phyloP scores from a whole-genome alignment of 2,113 vertebrate genomes.

The Oceanites oceanicus region DNA sequence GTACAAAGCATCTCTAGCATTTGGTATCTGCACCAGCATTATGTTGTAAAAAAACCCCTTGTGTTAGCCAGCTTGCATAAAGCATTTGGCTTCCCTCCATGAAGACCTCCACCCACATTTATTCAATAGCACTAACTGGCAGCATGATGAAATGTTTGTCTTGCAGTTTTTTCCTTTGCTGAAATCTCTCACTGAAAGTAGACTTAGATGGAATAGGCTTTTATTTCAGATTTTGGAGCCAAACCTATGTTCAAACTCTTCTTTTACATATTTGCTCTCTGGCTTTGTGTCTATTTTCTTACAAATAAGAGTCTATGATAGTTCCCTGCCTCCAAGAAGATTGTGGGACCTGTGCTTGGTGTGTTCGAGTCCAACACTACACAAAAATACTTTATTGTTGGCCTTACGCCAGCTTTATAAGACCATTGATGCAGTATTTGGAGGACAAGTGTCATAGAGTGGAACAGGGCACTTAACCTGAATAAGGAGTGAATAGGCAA shows the following conservation, averaged over 20 bases:
- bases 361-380: not conserved
- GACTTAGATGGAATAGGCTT: not conserved
- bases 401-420: not conserved
- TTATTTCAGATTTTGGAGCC: not conserved
- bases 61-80: slow-evolving; percentile 18
- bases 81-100: slow-evolving; percentile 30
- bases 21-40: not conserved
- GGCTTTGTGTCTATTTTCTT: not conserved
- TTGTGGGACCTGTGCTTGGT: not conserved
- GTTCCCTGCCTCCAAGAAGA: not conserved
- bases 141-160: not conserved
- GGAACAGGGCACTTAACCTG: not conserved
- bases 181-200: not conserved
- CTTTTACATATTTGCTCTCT: not conserved
- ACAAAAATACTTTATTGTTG: not conserved
- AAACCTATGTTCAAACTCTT: not conserved
- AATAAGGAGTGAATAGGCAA: not conserved
- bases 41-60: not conserved
- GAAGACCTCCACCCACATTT: slow-evolving; percentile 40
- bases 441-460: not conserved
- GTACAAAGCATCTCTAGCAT: not conserved
- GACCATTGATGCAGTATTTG: not conserved
- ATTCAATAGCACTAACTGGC: not conserved
- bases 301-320: not conserved
- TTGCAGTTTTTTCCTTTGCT: not conserved